phyloP scores from a whole-genome alignment of 2,797 vertebrate species.

The Bufotes viridis region DNA sequence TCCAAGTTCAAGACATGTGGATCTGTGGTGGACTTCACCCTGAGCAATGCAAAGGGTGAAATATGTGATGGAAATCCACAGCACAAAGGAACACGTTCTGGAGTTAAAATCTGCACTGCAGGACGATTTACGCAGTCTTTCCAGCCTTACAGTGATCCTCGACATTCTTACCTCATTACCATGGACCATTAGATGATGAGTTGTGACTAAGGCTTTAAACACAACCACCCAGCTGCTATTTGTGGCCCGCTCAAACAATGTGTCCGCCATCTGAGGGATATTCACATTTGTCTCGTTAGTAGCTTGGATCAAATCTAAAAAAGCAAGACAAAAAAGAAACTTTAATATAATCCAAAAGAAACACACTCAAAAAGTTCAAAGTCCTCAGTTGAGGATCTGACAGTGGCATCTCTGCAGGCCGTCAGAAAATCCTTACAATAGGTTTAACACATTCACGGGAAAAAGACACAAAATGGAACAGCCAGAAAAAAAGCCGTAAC shows the following conservation, averaged over 20 bases:
- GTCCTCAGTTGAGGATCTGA: neutral
- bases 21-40: too few relatives aligned
- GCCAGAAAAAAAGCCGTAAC: too few relatives aligned
- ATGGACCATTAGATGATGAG: constrained; percentile 97
- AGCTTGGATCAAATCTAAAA: constrained; percentile 92
- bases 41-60: too few relatives aligned
- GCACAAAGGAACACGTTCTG: too few relatives aligned
- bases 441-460: too few relatives aligned
- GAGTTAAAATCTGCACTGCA: too few relatives aligned
- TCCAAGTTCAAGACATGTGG: too few relatives aligned
- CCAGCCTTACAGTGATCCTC: neutral
- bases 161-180: constrained; percentile 89
- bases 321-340: constrained; percentile 37
- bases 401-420: neutral
- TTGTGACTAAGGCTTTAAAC: constrained; percentile 97
- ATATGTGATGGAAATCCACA: too few relatives aligned
- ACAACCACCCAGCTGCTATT: constrained; percentile 99
- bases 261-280: constrained; percentile 97
- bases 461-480: too few relatives aligned
- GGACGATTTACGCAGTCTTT: too few relatives aligned
- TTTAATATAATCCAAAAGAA: neutral
- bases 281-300: constrained; percentile 97
- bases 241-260: constrained; percentile 92
- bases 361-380: neutral
- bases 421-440: neutral